These are phyloP conservation scores for Catagonus wagneri DNA, from an alignment of 2,113 vertebrate genomes.

Conservation along the genomic window DNA sequence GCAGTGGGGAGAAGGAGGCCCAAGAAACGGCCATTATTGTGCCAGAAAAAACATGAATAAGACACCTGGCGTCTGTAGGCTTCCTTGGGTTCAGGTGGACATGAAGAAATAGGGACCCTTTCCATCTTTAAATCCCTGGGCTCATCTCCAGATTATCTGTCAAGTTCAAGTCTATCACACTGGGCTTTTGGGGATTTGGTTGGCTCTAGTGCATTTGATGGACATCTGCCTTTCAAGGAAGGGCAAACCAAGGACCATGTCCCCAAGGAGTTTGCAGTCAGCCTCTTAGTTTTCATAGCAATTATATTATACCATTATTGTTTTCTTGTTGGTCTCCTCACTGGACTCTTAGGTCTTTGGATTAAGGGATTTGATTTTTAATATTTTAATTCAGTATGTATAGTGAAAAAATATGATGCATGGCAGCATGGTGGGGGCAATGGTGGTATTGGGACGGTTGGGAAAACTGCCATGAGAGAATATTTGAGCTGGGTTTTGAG, in stretches of 20 bases:
- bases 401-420: background rate
- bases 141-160: background rate
- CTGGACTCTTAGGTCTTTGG: background rate
- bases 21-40: background rate
- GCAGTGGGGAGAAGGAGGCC: background rate
- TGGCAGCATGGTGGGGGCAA: accelerated
- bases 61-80: background rate
- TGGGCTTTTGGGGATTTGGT: background rate
- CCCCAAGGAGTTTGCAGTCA: background rate
- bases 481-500: background rate
- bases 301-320: background rate
- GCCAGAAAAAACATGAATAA: background rate
- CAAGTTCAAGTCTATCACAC: background rate
- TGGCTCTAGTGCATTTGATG: background rate
- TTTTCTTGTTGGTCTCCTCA: background rate
- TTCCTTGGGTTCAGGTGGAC: background rate
- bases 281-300: background rate
- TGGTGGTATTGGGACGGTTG: background rate
- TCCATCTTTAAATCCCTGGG: background rate
- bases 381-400: background rate
- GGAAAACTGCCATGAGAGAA: background rate
- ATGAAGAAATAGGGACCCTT: background rate
- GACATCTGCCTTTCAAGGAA: background rate
- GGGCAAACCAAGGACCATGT: background rate
- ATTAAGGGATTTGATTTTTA: background rate